phyloP scores from a whole-genome alignment of 2,888 invertebrate species.

The Exephanes ischioxanthus region DNA sequence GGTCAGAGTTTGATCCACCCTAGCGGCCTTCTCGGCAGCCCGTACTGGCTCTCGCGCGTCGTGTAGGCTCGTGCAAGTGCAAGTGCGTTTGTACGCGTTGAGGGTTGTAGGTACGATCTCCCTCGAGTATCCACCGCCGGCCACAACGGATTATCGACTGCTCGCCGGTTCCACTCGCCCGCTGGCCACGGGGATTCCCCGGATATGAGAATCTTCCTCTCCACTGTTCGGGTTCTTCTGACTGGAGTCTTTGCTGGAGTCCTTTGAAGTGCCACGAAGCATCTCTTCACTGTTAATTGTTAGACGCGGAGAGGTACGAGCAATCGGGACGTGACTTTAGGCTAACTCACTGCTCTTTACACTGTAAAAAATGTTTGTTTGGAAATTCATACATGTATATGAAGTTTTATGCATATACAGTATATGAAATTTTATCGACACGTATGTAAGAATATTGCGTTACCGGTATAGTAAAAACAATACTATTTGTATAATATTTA shows the following conservation, averaged over 20 bases:
- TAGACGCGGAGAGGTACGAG: too few species aligned
- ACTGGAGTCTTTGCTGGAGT: not conserved
- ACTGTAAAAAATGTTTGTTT: too few species aligned
- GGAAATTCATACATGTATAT: too few species aligned
- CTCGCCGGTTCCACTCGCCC: conserved; percentile 40
- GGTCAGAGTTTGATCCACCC: conserved; percentile 71
- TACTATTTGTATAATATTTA: too few species aligned
- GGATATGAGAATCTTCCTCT: conserved; percentile 32
- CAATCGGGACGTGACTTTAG: too few species aligned
- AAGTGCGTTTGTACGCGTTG: conserved; percentile 9
- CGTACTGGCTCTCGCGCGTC: conserved; percentile 29
- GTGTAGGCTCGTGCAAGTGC: not conserved
- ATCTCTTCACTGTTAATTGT: too few species aligned
- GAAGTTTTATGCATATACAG: too few species aligned
- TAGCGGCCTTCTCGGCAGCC: conserved; percentile 51
- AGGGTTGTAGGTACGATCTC: conserved; percentile 35
- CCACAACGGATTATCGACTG: conserved; percentile 78
- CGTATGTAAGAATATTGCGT: too few species aligned
- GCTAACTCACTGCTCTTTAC: too few species aligned
- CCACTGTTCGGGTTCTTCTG: conserved; percentile 2
- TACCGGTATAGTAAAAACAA: too few species aligned
- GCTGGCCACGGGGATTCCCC: conserved; percentile 23
- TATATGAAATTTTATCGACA: too few species aligned
- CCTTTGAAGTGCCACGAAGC: too few species aligned
- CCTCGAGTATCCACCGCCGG: conserved; percentile 61